These are phyloP conservation scores for Catharus minimus DNA, from an alignment of 2,113 vertebrate species.

Conservation along the genomic window DNA sequence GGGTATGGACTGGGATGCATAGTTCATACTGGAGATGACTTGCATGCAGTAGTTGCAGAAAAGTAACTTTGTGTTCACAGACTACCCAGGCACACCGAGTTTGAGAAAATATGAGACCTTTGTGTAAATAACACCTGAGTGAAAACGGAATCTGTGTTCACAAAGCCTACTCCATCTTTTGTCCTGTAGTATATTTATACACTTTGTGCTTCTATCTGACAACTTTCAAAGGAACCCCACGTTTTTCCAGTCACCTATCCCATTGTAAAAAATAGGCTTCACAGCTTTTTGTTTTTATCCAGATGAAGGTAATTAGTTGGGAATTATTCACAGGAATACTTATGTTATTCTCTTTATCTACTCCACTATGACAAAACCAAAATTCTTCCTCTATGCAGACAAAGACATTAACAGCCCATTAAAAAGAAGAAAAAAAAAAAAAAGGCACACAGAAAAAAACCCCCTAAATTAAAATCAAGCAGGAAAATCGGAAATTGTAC, in stretches of 20 bases:
- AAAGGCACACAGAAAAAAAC: no score
- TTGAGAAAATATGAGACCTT: not conserved
- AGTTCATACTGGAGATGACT: not conserved
- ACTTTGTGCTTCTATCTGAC: not conserved
- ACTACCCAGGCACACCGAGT: not conserved
- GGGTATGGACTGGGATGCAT: accelerated
- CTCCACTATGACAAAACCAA: not conserved
- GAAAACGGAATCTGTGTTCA: not conserved
- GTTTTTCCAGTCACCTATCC: not conserved
- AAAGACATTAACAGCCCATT: not conserved
- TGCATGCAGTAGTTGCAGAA: not conserved
- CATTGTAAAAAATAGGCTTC: not conserved
- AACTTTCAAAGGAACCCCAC: not conserved
- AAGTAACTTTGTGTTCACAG: not conserved
- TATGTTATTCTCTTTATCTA: not conserved
- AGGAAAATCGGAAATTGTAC: not conserved
- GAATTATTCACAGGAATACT: not conserved
- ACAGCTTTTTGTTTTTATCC: not conserved
- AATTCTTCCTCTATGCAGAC: not conserved
- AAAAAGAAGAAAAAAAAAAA: not conserved
- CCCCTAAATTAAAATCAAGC: not conserved
- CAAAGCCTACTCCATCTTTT: not conserved
- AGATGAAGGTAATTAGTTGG: not conserved
- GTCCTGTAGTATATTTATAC: not conserved
- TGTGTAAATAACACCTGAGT: not conserved